Evolutionary conservation across 2,888 invertebrate genomes (phyloP).

Genomic region (Celastrina argiolus): DNA sequence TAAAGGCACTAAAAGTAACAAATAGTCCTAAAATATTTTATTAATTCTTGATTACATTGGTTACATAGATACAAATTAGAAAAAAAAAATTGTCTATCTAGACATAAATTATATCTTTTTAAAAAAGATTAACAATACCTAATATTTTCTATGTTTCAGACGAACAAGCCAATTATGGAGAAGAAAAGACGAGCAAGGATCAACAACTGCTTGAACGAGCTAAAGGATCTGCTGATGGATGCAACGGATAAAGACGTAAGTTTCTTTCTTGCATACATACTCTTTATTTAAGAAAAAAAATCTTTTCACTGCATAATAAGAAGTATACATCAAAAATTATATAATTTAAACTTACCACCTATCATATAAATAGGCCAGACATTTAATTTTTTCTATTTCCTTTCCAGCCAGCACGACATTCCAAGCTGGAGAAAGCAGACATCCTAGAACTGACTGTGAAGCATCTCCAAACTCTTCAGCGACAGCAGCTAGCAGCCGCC

Average conservation of each 20-base stretch:
- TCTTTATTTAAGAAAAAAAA: too few species aligned
- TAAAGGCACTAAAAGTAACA: too few species aligned
- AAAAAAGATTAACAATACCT: constrained; percentile 14
- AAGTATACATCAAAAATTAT: too few species aligned
- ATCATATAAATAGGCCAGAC: neutral
- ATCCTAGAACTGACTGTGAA: constrained; percentile 97
- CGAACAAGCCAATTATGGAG: constrained; percentile 95
- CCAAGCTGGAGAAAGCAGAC: constrained; percentile 97
- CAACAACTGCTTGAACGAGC: constrained; percentile 91
- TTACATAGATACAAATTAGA: too few species aligned
- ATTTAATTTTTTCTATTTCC: constrained; percentile 20
- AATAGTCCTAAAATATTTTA: too few species aligned
- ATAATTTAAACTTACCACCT: too few species aligned
- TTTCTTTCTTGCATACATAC: constrained; percentile 48
- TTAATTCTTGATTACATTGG: too few species aligned
- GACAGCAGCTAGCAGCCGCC: constrained; percentile 89
- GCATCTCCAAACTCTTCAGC: constrained; percentile 92
- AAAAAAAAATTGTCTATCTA: too few species aligned
- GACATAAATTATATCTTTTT: too few species aligned
- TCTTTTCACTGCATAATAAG: too few species aligned
- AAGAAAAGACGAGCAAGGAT: constrained; percentile 92
- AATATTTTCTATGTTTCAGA: constrained; percentile 77
- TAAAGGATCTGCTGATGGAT: constrained; percentile 90
- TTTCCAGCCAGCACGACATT: constrained; percentile 92
- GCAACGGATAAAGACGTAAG: constrained; percentile 94